These are phyloP conservation scores for Ibycter americanus DNA, from an alignment of 2,797 vertebrate genomes.

Conservation along the genomic window DNA sequence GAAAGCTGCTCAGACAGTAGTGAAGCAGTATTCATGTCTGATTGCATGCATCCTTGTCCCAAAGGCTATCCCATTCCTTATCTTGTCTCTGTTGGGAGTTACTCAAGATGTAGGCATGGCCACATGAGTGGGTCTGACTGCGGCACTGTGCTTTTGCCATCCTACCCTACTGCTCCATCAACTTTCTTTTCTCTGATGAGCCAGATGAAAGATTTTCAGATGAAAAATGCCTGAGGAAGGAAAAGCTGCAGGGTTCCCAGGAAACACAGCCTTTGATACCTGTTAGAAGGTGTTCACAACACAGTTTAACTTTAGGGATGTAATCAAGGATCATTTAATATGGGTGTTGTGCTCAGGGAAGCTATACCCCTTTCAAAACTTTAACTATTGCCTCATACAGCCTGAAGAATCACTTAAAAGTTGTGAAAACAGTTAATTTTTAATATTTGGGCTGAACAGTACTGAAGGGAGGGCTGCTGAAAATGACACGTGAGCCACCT, in stretches of 20 bases:
- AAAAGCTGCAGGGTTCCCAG: neutral
- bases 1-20: neutral
- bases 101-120: neutral
- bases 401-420: neutral
- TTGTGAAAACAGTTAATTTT: neutral
- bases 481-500: accelerated
- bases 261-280: neutral
- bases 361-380: neutral
- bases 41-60: neutral
- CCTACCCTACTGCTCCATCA: neutral
- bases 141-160: neutral
- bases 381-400: neutral
- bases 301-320: neutral
- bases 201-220: neutral
- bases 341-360: neutral
- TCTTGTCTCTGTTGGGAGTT: neutral
- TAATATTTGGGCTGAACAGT: neutral
- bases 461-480: neutral
- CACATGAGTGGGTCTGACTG: neutral
- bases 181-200: neutral
- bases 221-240: neutral
- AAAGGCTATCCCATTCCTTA: neutral
- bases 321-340: neutral
- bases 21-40: neutral
- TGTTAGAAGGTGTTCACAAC: neutral